Evolutionary conservation across 2,888 invertebrate genomes (phyloP), one percentile per base, ranked within the genome.

Genomic region (Dolomedes plantarius): DNA sequence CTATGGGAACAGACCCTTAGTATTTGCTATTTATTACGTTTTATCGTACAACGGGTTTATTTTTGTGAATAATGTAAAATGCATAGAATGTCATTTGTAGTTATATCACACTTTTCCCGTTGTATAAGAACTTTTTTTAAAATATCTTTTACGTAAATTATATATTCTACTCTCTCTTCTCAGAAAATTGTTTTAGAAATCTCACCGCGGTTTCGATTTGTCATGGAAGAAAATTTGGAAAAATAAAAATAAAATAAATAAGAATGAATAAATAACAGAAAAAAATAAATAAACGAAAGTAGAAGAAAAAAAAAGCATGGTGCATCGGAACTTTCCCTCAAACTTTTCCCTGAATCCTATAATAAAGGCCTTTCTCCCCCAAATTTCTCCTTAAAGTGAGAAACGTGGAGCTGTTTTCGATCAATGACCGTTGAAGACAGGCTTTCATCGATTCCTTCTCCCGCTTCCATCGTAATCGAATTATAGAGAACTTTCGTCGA

Each of bases 391-490:
- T 9, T 3, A 27, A 19, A 28, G n/a, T 41, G n/a, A 19, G 50
- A 19, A 71, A 27, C 36, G 28, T 19, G n/a, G 62, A 69, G 50
- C 56, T 74, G 31, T 39, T 50, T 23, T 68, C 68, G 74, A 73
- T 81, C 80, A 74, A 73, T 68, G 32, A 5, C 32, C 41, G 28
- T 19, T 32, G 32, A 80, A 50, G 28, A 27, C 46, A 31, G 65
- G 31, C 29, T 72, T 41, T 65, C 41, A 81, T 81, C 80, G 81
- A 81, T 81, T 81, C 46, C 32, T 81, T 19, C 31, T 32, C 7
- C 31, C 74, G 32, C 41, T 68, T 39, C 62, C 71, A 86, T 68
- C 80, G 86, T 74, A 86, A 86, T 86, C 80, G 75, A 86, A 86
- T 86, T 86, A 73, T 71, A 41, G 68, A 64, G 77, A 62, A 76